phyloP scores from a whole-genome alignment of 2,113 vertebrate species.

The Anseranas semipalmata region DNA sequence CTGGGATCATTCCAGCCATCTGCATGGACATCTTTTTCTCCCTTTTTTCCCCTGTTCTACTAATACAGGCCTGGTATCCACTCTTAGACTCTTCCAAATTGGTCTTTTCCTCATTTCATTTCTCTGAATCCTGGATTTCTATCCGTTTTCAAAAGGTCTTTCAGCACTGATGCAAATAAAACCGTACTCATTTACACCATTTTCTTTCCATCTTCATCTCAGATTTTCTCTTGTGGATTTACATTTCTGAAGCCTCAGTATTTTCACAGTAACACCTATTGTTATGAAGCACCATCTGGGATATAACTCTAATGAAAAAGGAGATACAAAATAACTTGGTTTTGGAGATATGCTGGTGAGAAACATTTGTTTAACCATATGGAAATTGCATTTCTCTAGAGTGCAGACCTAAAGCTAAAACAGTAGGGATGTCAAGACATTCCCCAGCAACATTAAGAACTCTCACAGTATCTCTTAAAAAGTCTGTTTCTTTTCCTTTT shows the following conservation, averaged over 20 bases:
- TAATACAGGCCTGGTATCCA: not conserved
- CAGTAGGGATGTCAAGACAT: slow-evolving; percentile 31
- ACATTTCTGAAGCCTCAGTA: slow-evolving; percentile 48
- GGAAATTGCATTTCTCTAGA: slow-evolving; percentile 53
- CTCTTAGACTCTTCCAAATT: not conserved
- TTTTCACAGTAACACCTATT: slow-evolving; percentile 65
- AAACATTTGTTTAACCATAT: slow-evolving; percentile 69
- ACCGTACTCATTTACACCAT: not conserved
- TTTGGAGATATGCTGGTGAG: slow-evolving; percentile 51
- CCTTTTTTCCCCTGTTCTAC: not conserved
- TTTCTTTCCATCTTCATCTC: not conserved
- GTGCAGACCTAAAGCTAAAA: slow-evolving; percentile 30
- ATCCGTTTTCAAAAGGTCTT: not conserved
- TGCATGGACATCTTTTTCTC: not conserved
- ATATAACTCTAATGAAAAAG: slow-evolving; percentile 54
- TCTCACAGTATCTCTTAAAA: not conserved
- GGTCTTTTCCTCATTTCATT: not conserved
- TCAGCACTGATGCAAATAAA: not conserved
- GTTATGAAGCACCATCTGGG: slow-evolving; percentile 62
- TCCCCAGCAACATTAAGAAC: slow-evolving; percentile 15
- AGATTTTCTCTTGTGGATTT: slow-evolving; percentile 46
- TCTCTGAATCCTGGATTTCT: not conserved
- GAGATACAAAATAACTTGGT: slow-evolving; percentile 52
- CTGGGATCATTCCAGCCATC: not conserved
- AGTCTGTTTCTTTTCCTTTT: slow-evolving; percentile 28